Percentiles rank a stretch among this genome's conserved stretches.
These are phyloP conservation scores for Acanthosepion lycidas DNA, from an alignment of 2,888 invertebrate species.

Conservation along the genomic window DNA sequence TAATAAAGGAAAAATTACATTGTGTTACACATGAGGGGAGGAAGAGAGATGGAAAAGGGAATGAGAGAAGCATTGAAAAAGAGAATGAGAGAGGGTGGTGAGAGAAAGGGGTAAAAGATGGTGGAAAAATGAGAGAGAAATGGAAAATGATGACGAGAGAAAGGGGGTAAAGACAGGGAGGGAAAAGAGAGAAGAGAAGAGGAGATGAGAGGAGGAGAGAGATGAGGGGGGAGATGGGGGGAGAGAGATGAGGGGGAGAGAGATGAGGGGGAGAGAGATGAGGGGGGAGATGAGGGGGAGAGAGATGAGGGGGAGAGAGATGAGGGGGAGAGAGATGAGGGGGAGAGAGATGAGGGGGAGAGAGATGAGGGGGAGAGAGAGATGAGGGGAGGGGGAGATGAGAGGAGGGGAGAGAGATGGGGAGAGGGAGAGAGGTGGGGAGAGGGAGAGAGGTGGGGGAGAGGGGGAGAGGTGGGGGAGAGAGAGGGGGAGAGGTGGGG, in stretches of 20 bases:
- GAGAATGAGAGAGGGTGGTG: no score
- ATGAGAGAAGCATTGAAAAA: not conserved
- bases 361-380: no score
- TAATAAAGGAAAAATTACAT: no score
- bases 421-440: not conserved
- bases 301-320: not conserved
- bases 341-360: not conserved
- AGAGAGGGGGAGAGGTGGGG: not conserved
- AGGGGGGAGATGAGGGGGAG: no score
- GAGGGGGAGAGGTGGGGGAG: not conserved
- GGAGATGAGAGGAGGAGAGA: not conserved
- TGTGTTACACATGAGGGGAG: no score
- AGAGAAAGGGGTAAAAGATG: not conserved
- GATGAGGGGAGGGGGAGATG: fast-evolving
- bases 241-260: not conserved
- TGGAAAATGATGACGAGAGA: no score
- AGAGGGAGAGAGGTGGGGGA: not conserved
- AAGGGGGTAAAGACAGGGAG: not conserved
- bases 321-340: no score
- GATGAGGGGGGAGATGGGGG: not conserved
- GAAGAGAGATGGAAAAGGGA: no score
- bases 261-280: no score
- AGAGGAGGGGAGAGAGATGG: not conserved
- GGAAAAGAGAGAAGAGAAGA: not conserved
- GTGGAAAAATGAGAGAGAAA: not conserved